Conservation (phyloP, 2,888 invertebrate genomes). For the Eilema sororculum region DNA sequence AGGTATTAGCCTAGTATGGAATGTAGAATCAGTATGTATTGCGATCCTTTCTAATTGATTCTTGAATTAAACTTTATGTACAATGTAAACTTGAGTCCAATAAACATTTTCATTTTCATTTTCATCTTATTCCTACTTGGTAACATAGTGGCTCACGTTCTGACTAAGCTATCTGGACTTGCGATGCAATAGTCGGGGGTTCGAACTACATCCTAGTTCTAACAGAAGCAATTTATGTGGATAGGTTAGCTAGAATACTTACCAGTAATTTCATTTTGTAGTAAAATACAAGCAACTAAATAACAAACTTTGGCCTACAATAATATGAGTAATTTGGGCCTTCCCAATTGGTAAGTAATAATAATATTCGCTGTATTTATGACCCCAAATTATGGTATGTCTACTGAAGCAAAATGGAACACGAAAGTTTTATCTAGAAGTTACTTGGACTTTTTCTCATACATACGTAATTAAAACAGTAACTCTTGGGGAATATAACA, state of each 20-base stretch:
- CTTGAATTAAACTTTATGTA: no score
- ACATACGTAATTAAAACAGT: conserved; percentile 48
- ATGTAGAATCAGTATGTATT: no score
- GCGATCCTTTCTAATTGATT: no score
- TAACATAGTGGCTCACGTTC: no score
- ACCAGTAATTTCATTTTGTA: background rate
- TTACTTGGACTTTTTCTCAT: conserved; percentile 41
- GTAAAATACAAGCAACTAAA: background rate
- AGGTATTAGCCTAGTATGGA: no score
- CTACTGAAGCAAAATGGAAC: conserved; percentile 46
- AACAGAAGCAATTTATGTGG: background rate
- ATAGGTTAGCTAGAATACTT: background rate
- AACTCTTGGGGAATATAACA: conserved; percentile 27
- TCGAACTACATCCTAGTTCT: background rate
- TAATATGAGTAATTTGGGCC: background rate
- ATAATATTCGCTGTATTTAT: conserved; percentile 20
- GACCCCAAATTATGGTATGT: conserved; percentile 34
- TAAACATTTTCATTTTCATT: no score
- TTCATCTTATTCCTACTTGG: no score
- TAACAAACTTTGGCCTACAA: background rate
- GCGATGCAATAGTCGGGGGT: background rate
- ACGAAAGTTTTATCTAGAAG: conserved; percentile 45
- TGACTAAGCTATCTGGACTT: background rate
- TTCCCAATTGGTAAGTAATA: background rate
- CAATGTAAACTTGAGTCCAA: no score